A percentile compares a stretch with the other conserved stretches of the same genome.
Conservation (phyloP, 2,888 invertebrate genomes). For the Spodoptera littoralis region DNA sequence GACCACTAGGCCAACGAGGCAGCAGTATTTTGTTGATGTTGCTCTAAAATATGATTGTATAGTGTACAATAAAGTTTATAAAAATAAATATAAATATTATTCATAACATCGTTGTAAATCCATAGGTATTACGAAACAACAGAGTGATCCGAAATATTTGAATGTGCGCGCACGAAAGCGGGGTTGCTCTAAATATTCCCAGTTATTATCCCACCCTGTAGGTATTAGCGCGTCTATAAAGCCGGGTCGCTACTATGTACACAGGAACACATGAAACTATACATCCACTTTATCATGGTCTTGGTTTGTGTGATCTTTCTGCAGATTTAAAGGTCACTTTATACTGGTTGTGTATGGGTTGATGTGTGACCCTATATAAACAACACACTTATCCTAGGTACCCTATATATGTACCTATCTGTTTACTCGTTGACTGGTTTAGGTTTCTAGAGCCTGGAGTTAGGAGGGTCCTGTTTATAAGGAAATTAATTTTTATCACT, state of each 20-base stretch:
- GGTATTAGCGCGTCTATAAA: conserved; percentile 26
- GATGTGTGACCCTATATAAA: neutral
- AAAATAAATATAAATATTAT: too few species aligned
- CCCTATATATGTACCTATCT: conserved; percentile 3
- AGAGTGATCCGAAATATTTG: conserved; percentile 30
- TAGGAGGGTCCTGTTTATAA: neutral
- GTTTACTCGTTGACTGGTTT: conserved; percentile 19
- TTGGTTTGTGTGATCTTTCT: too few species aligned
- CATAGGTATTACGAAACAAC: neutral
- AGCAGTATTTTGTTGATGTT: too few species aligned
- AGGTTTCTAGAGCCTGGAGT: neutral
- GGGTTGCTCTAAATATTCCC: conserved; percentile 35
- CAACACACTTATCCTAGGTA: conserved; percentile 7
- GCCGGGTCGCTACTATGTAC: conserved; percentile 16
- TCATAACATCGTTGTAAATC: too few species aligned
- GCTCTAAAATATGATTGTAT: too few species aligned
- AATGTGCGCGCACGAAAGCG: conserved; percentile 21
- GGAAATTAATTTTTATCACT: neutral
- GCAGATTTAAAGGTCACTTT: too few species aligned
- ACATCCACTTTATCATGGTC: too few species aligned
- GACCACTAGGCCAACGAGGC: too few species aligned
- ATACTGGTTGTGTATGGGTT: too few species aligned
- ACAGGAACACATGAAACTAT: too few species aligned
- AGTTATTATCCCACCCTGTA: conserved; percentile 28
- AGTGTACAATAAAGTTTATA: too few species aligned